A percentile compares a stretch with the other conserved stretches of the same genome.
Evolutionary conservation across 2,888 invertebrate genomes (phyloP).

Genomic region (Clepsis dumicolana): DNA sequence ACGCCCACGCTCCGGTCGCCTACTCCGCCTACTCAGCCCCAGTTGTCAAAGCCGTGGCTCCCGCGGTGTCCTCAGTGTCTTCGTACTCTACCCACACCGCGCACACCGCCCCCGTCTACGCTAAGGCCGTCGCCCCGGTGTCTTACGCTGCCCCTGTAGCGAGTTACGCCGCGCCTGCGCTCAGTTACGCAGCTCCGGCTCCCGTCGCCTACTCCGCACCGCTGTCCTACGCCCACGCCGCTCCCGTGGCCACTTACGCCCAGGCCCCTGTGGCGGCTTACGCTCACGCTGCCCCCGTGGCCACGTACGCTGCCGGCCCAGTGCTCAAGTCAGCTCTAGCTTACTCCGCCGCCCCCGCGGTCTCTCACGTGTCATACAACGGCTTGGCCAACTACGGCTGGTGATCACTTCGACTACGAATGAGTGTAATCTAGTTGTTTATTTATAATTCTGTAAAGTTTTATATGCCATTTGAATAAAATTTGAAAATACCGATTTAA

Average conservation of each 20-base stretch:
- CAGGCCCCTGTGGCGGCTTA: conserved; percentile 54
- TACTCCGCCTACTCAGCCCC: conserved; percentile 68
- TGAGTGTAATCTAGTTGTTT: conserved; percentile 69
- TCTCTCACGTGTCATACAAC: conserved; percentile 88
- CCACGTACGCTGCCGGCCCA: conserved; percentile 61
- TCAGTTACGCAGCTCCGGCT: conserved; percentile 57
- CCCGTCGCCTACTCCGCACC: conserved; percentile 46
- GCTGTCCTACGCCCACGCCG: conserved; percentile 48
- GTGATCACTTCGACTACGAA: conserved; percentile 76
- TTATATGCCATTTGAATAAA: conserved; percentile 76
- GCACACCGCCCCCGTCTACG: conserved; percentile 50
- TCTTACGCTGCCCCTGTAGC: conserved; percentile 54
- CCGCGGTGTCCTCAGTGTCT: conserved; percentile 59
- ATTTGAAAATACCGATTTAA: conserved; percentile 52
- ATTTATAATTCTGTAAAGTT: conserved; percentile 67
- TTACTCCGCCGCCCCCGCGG: conserved; percentile 57
- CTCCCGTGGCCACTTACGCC: conserved; percentile 57
- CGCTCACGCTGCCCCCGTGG: conserved; percentile 49
- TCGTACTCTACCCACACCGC: conserved; percentile 55
- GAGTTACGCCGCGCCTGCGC: conserved; percentile 55
- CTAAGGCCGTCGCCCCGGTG: conserved; percentile 57
- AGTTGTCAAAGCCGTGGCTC: conserved; percentile 64
- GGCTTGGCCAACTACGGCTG: conserved; percentile 88
- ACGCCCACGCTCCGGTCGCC: conserved; percentile 59
- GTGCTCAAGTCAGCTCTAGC: conserved; percentile 41